Evolutionary conservation across 2,113 vertebrate genomes (phyloP), one percentile per base, ranked within the genome.

Genomic region (Lynx canadensis): DNA sequence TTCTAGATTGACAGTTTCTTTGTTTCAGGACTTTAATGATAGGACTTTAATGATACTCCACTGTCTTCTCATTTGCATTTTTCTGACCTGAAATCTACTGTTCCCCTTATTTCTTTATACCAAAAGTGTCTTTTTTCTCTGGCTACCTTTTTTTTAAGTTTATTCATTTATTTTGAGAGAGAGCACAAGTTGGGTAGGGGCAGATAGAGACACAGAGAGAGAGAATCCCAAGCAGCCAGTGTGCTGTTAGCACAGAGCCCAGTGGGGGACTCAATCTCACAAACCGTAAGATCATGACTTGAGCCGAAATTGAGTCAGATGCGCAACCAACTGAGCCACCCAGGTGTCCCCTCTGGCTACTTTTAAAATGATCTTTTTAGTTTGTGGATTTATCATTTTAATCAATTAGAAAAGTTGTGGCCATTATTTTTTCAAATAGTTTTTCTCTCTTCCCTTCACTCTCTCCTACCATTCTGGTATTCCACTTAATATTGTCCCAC

Each of bases 321-420:
- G 3, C 14, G 0, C 50, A 50, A 50, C 50, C 11, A 12, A 60
- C 19, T 60, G 57, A 60, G 57, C 57, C 57, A 23, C 57, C 19
- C 57, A 60, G 19, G 19, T 60, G 5, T 21, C 57, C 57, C 25
- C 11, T 41, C 71, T 74, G 36, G 71, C 23, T 74, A 74, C 21
- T 55, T 94, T 71, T 73, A 90, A 85, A 57, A 86, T 91, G 45
- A 71, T 90, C 38, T 84, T 45, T 90, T 66, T 94, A 83, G 19
- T 90, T 57, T 94, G 50, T 63, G 29, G 69, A 36, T 76, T 90
- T 94, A 84, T 45, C 19, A 41, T 90, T 93, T 93, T 90, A 16
- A 71, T 45, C 41, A 85, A 27, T 82, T 63, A 65, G 86, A 69
- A 85, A 84, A 85, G 55, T 27, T 60, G 57, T 89, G 79, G 12